Conservation (phyloP, 2,113 vertebrate species). For the Hyperopisus bebe region DNA sequence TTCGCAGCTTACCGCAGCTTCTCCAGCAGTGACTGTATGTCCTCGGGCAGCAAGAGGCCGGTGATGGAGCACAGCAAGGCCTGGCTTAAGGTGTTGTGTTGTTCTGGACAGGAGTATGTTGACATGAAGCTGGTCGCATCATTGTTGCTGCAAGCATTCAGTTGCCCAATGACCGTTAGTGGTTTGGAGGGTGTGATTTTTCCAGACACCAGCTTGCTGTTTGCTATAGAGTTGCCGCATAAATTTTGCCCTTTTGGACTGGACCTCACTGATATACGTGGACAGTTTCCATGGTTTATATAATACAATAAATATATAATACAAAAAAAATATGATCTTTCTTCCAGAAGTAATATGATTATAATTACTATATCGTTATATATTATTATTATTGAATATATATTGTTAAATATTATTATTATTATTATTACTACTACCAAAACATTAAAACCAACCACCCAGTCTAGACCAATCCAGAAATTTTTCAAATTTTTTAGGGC, state of each 20-base stretch:
- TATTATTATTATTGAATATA: background rate
- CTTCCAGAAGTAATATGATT: background rate
- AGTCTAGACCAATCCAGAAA: too few relatives aligned
- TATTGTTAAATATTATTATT: too few relatives aligned
- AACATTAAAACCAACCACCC: too few relatives aligned
- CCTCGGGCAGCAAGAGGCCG: constrained; percentile 75
- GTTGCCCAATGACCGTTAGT: background rate
- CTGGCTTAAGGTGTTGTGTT: constrained; percentile 40
- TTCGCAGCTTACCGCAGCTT: constrained; percentile 66
- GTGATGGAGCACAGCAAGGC: constrained; percentile 68
- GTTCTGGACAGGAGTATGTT: constrained; percentile 71
- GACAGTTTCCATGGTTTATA: background rate
- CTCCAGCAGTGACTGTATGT: constrained; percentile 65
- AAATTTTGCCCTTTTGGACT: background rate
- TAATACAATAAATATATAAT: background rate
- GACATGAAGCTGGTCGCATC: constrained; percentile 72
- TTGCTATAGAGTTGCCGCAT: background rate
- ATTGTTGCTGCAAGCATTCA: constrained; percentile 45
- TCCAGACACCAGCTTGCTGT: background rate
- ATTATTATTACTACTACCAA: too few relatives aligned
- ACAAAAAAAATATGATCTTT: background rate
- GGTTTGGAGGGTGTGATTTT: background rate
- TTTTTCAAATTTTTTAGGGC: too few relatives aligned
- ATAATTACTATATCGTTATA: too few relatives aligned
- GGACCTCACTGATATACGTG: background rate